Evolutionary conservation across 2,888 invertebrate genomes (phyloP).

Genomic region (Cordilura impudica): DNA sequence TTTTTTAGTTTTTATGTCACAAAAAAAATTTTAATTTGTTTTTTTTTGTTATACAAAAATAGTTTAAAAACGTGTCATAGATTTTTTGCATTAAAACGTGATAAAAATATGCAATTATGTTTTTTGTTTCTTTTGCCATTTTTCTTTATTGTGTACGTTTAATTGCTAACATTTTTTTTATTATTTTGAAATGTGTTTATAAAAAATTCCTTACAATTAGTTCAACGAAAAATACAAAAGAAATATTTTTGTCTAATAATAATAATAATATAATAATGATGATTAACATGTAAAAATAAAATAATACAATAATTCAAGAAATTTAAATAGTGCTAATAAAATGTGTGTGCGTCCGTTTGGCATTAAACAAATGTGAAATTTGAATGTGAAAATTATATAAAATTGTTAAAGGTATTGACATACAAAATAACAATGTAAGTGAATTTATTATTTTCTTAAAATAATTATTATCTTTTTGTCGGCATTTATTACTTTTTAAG

Average conservation of each 20-base stretch:
- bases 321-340: conserved; percentile 39
- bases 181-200: conserved; percentile 19
- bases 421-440: conserved; percentile 21
- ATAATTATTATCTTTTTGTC: conserved; percentile 22
- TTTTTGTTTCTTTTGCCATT: background rate
- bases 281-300: conserved; percentile 12
- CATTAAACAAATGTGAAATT: conserved; percentile 26
- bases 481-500: conserved; percentile 2
- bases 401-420: conserved; percentile 30
- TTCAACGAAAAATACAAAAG: conserved; percentile 2
- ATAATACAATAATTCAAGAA: too few species aligned
- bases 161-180: conserved; percentile 18
- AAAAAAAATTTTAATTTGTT: conserved; percentile 1
- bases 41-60: conserved; percentile 9
- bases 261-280: too few species aligned
- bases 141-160: conserved; percentile 23
- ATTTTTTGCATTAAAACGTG: conserved; percentile 52
- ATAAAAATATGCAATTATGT: conserved; percentile 47
- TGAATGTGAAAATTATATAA: conserved; percentile 23
- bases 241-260: conserved; percentile 22
- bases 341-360: background rate
- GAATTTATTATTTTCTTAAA: conserved; percentile 1
- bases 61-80: conserved; percentile 39
- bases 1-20: background rate
- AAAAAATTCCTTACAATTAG: conserved; percentile 22